phyloP scores from a whole-genome alignment of 2,113 vertebrate species.

The Anoura caudifer region DNA sequence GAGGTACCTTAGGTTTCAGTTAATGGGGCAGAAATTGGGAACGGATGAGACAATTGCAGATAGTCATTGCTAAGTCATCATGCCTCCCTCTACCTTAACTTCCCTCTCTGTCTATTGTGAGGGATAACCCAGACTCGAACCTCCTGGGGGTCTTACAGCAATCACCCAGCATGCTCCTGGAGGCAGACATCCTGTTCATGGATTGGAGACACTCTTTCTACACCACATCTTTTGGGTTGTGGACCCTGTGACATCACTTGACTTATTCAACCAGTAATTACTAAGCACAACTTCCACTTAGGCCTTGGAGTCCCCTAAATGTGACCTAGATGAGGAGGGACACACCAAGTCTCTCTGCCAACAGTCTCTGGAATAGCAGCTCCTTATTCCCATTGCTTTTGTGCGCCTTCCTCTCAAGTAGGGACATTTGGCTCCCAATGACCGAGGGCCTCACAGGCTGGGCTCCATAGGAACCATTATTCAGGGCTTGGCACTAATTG shows the following conservation, averaged over 20 bases:
- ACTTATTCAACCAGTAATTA: not conserved
- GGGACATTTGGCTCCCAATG: not conserved
- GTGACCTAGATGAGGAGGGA: not conserved
- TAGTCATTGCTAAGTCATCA: not conserved
- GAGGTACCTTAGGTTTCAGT: not conserved
- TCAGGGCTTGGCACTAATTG: not conserved
- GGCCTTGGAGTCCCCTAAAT: not conserved
- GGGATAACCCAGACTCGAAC: not conserved
- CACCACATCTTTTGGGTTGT: not conserved
- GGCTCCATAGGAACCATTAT: not conserved
- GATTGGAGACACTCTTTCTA: not conserved
- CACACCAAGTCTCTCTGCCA: not conserved
- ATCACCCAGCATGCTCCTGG: not conserved
- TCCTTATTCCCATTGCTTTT: not conserved
- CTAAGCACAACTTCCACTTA: not conserved
- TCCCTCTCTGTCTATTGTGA: rapidly evolving
- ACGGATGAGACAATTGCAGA: not conserved
- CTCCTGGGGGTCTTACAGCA: not conserved
- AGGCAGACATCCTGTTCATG: not conserved
- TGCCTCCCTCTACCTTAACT: not conserved
- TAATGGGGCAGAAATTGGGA: not conserved
- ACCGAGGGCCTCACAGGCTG: not conserved
- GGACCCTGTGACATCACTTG: not conserved
- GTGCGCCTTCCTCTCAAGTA: not conserved
- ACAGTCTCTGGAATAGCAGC: not conserved